Evolutionary conservation across 2,113 vertebrate genomes (phyloP).

Genomic region (human (Homo sapiens)): DNA sequence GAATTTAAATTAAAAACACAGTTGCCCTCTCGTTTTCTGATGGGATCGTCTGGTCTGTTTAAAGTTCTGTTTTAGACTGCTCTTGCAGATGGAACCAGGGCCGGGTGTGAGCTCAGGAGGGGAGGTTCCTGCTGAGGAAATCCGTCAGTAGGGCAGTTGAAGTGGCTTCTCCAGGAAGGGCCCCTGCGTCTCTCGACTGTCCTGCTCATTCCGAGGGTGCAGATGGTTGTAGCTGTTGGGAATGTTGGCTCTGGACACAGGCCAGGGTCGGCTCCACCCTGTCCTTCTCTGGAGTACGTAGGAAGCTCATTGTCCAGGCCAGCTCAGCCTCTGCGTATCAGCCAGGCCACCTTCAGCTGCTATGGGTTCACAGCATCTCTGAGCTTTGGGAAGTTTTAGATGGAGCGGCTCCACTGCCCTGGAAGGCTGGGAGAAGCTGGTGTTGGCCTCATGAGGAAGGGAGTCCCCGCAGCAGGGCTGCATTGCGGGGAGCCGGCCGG

Average conservation of each 20-base stretch:
- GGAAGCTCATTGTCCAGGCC: background rate
- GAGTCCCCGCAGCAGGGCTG: background rate
- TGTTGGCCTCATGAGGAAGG: background rate
- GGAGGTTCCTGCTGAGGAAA: background rate
- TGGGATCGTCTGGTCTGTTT: background rate
- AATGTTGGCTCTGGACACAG: background rate
- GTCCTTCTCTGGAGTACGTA: too few species aligned
- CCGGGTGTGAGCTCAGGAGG: background rate
- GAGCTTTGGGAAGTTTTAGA: background rate
- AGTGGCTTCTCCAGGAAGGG: background rate
- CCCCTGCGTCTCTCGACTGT: background rate
- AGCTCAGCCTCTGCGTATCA: background rate
- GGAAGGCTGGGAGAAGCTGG: background rate
- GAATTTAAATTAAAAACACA: slow-evolving; percentile 37
- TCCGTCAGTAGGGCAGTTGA: background rate
- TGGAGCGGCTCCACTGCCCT: background rate
- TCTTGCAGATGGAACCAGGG: slow-evolving; percentile 46
- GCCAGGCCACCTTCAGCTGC: background rate
- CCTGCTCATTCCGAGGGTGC: too few species aligned
- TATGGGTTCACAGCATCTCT: background rate
- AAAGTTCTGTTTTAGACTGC: background rate
- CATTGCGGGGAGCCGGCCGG: too few species aligned
- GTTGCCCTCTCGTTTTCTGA: slow-evolving; percentile 21
- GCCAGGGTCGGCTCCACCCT: background rate
- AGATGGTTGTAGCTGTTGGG: background rate